Evolutionary conservation across 2,888 invertebrate species (phyloP).

Genomic region (Ferrisia virgata): DNA sequence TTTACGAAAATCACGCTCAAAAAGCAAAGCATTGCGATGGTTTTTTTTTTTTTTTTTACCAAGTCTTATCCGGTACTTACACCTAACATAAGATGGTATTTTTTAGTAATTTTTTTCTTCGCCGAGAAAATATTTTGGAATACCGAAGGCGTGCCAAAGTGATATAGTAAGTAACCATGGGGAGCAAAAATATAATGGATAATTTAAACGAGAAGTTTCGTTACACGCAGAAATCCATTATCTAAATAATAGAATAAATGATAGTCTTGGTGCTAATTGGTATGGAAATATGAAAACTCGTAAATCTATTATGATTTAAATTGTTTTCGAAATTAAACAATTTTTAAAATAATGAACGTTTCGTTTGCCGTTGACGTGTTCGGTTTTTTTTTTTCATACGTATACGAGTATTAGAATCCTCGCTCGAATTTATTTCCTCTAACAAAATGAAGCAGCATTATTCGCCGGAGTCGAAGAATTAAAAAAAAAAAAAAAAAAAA

Average conservation of each 20-base stretch:
- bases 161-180: neutral
- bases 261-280: constrained; percentile 28
- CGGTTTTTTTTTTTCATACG: neutral
- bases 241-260: constrained; percentile 30
- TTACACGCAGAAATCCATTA: constrained; percentile 22
- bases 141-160: constrained; percentile 15
- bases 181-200: constrained; percentile 7
- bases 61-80: too few relatives aligned
- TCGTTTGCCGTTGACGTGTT: neutral
- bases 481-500: neutral
- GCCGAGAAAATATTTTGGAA: too few relatives aligned
- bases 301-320: constrained; percentile 28
- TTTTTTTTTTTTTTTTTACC: too few relatives aligned
- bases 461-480: neutral
- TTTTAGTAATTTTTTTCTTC: too few relatives aligned
- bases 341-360: neutral
- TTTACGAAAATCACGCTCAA: too few relatives aligned
- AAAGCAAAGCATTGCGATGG: too few relatives aligned
- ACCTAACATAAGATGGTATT: too few relatives aligned
- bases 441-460: neutral
- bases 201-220: constrained; percentile 30
- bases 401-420: neutral
- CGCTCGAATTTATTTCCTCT: neutral
- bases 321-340: neutral
- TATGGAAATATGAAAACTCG: constrained; percentile 22